Percentiles rank a stretch among this genome's conserved stretches.
Conservation (phyloP, 2,888 invertebrate species). For the Octodonta nipae region DNA sequence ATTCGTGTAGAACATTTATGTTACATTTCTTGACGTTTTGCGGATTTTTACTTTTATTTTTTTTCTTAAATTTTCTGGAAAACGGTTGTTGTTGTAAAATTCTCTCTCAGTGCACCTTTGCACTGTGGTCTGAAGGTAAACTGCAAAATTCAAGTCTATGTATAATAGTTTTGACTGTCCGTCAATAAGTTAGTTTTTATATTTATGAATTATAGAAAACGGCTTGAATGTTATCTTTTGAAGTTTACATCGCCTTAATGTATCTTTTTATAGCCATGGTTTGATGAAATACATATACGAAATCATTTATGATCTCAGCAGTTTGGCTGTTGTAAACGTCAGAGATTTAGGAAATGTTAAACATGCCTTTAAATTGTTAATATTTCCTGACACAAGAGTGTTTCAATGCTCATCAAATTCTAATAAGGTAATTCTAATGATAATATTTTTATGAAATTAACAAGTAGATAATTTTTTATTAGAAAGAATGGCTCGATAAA, state of each 20-base stretch:
- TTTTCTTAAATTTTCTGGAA: too few species aligned
- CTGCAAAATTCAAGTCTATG: too few species aligned
- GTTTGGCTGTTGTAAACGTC: conserved; percentile 86
- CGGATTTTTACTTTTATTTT: too few species aligned
- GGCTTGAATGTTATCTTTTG: background rate
- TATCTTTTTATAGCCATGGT: conserved; percentile 41
- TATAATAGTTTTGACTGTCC: too few species aligned
- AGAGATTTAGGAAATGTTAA: conserved; percentile 79
- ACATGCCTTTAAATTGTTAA: conserved; percentile 85
- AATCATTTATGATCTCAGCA: conserved; percentile 71
- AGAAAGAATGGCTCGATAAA: conserved; percentile 89
- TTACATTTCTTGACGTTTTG: too few species aligned
- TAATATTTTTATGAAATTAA: conserved; percentile 6
- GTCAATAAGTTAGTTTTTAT: too few species aligned
- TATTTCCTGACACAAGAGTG: conserved; percentile 83
- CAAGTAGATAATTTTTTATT: conserved; percentile 16
- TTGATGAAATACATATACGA: conserved; percentile 75
- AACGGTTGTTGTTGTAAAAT: too few species aligned
- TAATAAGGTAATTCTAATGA: conserved; percentile 32
- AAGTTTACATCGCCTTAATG: too few species aligned
- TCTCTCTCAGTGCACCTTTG: too few species aligned
- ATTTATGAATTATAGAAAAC: background rate
- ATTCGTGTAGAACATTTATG: too few species aligned
- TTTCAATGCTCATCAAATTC: conserved; percentile 77
- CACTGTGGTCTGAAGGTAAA: too few species aligned